A percentile compares a stretch with the other conserved stretches of the same genome.
These are phyloP conservation scores for Emys orbicularis DNA, from an alignment of 2,797 vertebrate species.

Conservation along the genomic window DNA sequence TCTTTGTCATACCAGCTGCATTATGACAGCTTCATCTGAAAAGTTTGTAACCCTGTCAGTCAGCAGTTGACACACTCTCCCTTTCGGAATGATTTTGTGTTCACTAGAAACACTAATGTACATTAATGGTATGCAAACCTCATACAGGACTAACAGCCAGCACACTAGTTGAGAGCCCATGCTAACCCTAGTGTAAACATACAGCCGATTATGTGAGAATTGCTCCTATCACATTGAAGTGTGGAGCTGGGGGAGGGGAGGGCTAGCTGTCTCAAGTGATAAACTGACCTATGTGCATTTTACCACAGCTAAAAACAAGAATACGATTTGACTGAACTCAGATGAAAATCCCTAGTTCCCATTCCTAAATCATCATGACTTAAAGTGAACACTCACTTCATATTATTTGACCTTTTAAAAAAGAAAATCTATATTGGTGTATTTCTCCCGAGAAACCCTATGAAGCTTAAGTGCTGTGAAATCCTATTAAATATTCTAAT, in stretches of 20 bases:
- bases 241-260: background rate
- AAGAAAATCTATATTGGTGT: background rate
- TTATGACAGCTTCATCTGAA: conserved; percentile 3
- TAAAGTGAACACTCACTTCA: background rate
- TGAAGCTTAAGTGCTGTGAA: background rate
- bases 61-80: background rate
- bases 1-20: background rate
- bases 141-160: fast-evolving
- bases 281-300: background rate
- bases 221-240: background rate
- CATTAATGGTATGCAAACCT: background rate
- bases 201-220: background rate
- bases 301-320: background rate
- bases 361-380: background rate
- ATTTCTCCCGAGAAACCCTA: background rate
- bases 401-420: background rate
- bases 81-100: background rate
- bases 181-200: fast-evolving
- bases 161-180: fast-evolving
- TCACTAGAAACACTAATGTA: background rate
- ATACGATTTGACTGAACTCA: background rate
- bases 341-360: background rate
- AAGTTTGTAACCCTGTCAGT: background rate
- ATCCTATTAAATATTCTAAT: background rate
- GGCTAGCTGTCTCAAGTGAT: background rate